Base-by-base conservation (phyloP, 2,113 vertebrate species). In the Panurus biarmicus region DNA sequence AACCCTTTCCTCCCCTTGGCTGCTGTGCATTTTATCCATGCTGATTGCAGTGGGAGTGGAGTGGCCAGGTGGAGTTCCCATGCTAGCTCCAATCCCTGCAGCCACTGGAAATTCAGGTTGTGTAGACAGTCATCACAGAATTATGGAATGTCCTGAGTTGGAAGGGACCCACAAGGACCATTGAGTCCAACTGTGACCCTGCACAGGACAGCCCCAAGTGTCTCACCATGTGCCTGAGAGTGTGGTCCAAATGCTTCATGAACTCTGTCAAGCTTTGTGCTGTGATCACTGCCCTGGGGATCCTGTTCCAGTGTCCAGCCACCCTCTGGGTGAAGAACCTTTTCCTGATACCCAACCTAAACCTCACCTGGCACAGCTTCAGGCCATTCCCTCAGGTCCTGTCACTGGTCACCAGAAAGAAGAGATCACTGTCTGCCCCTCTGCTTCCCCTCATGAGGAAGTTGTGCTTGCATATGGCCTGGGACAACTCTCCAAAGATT, bases 211-310 rank as follows among this genome's bases (percentile, higher is more conserved):
- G 10, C 13, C 24, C 29, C 17, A 61, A 20, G 44, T 1, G 31
- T 28, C 47, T 26, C 71, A 2, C 8, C 29, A 5, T 2, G 22
- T 62, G 14, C 69, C 61, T 40, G 17, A 47, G 28, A 8, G 1
- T 0, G 0, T 25, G 53, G 17, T 54, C 11, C 47, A 75, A 47
- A 47, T 0, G 0, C 14, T 54, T 22, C 24, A 11, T 15, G 13
- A 61, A 0, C 17, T 74, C 61, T 29, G 4, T 3, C 77, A 31
- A 54, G 1, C 24, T 45, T 25, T 25, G 29, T 35, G 21, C 35
- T 82, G 71, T 75, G n/a, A 45, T 5, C 61, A 22, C 21, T 67
- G 24, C 29, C 20, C n/a, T 54, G 40, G 21, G 12, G 17, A 54
- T 8, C 40, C 35, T 47, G 14, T 40, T 35, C 13, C 54, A 47